These are phyloP conservation scores for Oceanites oceanicus DNA, from an alignment of 2,113 vertebrate species.

Conservation along the genomic window DNA sequence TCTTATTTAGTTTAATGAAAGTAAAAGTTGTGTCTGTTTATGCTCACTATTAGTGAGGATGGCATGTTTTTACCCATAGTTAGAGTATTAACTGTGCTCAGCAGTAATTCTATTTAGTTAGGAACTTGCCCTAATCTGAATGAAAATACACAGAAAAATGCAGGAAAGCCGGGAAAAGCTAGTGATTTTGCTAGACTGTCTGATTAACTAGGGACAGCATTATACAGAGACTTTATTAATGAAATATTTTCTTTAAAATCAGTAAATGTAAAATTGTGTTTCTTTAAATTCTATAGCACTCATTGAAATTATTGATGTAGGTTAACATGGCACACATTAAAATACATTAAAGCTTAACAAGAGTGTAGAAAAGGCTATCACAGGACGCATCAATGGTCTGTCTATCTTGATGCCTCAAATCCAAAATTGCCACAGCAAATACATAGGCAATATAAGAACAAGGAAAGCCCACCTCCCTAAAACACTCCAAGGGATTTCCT, in stretches of 20 bases:
- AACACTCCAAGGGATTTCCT: neutral
- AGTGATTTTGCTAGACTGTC: neutral
- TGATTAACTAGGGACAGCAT: neutral
- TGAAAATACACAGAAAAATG: neutral
- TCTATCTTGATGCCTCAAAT: neutral
- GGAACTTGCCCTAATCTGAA: neutral
- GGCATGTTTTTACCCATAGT: neutral
- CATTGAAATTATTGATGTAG: neutral
- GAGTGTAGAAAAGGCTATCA: neutral
- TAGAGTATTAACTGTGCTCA: neutral
- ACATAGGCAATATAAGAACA: neutral
- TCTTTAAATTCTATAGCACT: neutral
- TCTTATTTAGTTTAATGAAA: neutral
- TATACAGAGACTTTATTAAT: neutral
- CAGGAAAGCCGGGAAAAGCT: neutral
- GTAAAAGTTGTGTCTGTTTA: neutral
- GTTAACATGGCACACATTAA: neutral
- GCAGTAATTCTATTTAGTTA: neutral
- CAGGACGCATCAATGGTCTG: neutral
- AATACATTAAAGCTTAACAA: neutral
- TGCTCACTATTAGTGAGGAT: neutral
- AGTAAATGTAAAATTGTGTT: neutral
- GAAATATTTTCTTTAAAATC: neutral
- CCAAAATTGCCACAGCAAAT: neutral
- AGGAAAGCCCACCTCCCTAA: neutral